phyloP scores from a whole-genome alignment of 1,140 invertebrate species.

The Trachelipus rathkii region DNA sequence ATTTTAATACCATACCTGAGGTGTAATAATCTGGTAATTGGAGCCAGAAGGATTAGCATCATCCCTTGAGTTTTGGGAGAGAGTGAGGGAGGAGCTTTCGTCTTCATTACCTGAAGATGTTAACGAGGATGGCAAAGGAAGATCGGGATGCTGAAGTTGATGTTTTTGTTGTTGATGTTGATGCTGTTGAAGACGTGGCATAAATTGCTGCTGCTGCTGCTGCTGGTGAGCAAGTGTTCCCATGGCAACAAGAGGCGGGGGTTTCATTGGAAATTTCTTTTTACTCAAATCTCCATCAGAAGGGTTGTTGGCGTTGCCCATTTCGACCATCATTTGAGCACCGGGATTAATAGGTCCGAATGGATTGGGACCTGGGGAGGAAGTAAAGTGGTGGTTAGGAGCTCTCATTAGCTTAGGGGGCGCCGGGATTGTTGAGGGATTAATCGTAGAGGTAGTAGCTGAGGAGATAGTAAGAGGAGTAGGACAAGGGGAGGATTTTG shows the following conservation, averaged over 20 bases:
- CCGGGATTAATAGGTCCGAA: constrained; percentile 40
- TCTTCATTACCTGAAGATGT: not conserved
- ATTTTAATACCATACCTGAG: constrained; percentile 26
- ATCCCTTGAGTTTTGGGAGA: constrained; percentile 6
- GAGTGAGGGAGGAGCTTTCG: not conserved
- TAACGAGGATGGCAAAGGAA: not conserved
- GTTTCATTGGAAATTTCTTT: constrained; percentile 18
- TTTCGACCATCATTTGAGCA: constrained; percentile 38
- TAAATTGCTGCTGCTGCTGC: not conserved
- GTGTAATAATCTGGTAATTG: constrained; percentile 38
- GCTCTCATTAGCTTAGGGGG: constrained; percentile 16
- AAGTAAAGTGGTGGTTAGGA: constrained; percentile 4
- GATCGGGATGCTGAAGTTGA: not conserved
- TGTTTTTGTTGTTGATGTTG: not conserved
- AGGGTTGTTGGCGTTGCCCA: constrained; percentile 27
- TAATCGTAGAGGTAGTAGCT: constrained; percentile 30
- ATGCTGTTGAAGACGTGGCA: constrained; percentile 12
- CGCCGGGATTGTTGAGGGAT: constrained; percentile 25
- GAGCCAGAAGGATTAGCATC: not conserved
- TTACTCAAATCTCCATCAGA: constrained; percentile 1
- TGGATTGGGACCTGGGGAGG: constrained; percentile 35
- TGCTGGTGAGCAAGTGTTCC: constrained; percentile 7
- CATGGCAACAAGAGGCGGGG: constrained; percentile 17
- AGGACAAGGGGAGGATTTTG: constrained; percentile 24
- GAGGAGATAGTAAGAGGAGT: constrained; percentile 35